Evolutionary conservation across 2,888 invertebrate genomes (phyloP), one percentile per base, ranked within the genome.

Genomic region (Drosophila greeni): DNA sequence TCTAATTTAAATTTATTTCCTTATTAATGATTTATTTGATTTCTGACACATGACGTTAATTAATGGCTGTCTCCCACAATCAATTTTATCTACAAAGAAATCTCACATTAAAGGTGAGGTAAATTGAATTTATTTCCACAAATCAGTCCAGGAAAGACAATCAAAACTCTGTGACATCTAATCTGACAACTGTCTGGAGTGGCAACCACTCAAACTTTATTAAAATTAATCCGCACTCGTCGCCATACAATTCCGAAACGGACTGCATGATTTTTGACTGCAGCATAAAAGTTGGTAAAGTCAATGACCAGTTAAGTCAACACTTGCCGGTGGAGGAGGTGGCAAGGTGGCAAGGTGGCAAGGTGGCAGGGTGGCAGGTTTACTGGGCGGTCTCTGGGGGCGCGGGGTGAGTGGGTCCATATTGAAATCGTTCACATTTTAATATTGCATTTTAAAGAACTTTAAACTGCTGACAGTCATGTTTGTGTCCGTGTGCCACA

Each of bases 241-340:
- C 36, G 55, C 37, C 53, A 43, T 62, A 64, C 62, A 36, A 11
- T 43, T 31, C 7, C 43, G 62, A 62, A 62, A 64, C 65, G 65
- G 42, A 62, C 65, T 62, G 62, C 64, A 73, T 79, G 72, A 79
- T 62, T 84, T 78, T 79, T 76, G 78, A 79, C 79, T 84, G 82
- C 82, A 69, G 70, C 74, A 70, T 76, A 81, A 82, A 82, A 82
- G 81, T 82, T 84, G 74, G 58, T 34, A 65, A 76, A 84, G 81
- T 81, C 81, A 81, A 84, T 76, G 81, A 83, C 83, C 81, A 84
- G 83, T 82, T 84, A 80, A 81, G 78, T 78, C 78, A 83, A 73
- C 84, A 77, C 61, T 62, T 39, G 60, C 52, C 60, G 60, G n/a
- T 42, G 16, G 9, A 26, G 24, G 47, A 16, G 39, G 26, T 5